These are phyloP conservation scores for Lutraria lutraria DNA, from an alignment of 2,888 invertebrate genomes.

Conservation along the genomic window DNA sequence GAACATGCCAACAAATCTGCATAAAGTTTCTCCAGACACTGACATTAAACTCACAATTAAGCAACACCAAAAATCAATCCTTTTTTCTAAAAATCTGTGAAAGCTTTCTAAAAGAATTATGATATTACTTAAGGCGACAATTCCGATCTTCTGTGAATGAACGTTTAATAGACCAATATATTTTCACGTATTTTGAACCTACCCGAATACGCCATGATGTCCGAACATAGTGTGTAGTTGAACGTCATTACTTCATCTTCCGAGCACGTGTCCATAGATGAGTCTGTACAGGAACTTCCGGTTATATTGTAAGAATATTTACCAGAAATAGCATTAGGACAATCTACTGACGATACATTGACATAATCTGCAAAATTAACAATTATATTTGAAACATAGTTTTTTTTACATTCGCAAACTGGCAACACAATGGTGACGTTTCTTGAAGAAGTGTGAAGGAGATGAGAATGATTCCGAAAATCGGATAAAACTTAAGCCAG, in stretches of 20 bases:
- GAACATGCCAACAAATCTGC: too few species aligned
- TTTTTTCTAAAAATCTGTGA: too few species aligned
- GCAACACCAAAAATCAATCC: too few species aligned
- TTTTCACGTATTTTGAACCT: background rate
- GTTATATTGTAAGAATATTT: constrained; percentile 51
- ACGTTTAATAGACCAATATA: too few species aligned
- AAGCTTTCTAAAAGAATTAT: too few species aligned
- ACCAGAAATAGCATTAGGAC: constrained; percentile 53
- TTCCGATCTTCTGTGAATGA: too few species aligned
- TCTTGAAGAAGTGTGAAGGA: too few species aligned
- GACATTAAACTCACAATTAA: too few species aligned
- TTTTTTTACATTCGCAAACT: background rate
- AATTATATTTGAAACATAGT: background rate
- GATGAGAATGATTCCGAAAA: too few species aligned
- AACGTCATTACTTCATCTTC: constrained; percentile 66
- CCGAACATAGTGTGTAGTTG: constrained; percentile 71
- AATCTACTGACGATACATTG: constrained; percentile 50
- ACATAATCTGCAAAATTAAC: constrained; percentile 51
- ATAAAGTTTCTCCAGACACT: too few species aligned
- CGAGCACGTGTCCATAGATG: constrained; percentile 66
- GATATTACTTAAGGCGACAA: too few species aligned
- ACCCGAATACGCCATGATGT: constrained; percentile 70
- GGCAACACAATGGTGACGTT: background rate
- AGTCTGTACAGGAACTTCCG: constrained; percentile 48
- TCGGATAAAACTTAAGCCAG: too few species aligned